phyloP scores from a whole-genome alignment of 92 coral and sea anemone genomes.

The Phenganax subtilis region DNA sequence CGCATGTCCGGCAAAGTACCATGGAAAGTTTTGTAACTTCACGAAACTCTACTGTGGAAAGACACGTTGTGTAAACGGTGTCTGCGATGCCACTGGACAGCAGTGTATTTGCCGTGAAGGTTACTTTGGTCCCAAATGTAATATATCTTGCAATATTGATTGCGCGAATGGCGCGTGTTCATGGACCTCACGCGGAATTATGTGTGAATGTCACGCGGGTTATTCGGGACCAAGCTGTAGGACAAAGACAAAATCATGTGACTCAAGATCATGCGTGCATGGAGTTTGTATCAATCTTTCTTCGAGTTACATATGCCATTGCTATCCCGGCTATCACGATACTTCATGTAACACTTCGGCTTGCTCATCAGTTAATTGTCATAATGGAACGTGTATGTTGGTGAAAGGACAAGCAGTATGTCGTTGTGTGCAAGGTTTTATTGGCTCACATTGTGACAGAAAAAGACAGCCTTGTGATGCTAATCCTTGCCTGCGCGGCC shows the following conservation, averaged over 20 bases:
- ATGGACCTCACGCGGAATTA: conserved; percentile 41
- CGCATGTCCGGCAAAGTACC: conserved; percentile 50
- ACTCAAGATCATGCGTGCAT: conserved; percentile 36
- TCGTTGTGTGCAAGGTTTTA: conserved; percentile 56
- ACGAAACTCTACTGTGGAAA: conserved; percentile 50
- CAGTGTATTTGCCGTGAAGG: conserved; percentile 59
- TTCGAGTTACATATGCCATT: conserved; percentile 54
- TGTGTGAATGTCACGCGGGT: conserved; percentile 66
- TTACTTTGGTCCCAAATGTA: conserved; percentile 51
- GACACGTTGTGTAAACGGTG: conserved; percentile 63
- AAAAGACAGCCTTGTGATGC: conserved; percentile 61
- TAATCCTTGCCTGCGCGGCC: conserved; percentile 66
- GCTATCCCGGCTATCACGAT: conserved; percentile 62
- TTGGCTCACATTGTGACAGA: conserved; percentile 63
- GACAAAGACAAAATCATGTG: neutral
- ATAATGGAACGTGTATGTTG: conserved; percentile 54
- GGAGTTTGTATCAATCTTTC: conserved; percentile 49
- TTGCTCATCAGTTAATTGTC: conserved; percentile 56
- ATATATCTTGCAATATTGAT: conserved; percentile 22
- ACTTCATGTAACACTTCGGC: conserved; percentile 43
- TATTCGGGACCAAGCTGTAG: conserved; percentile 55
- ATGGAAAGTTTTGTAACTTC: conserved; percentile 55
- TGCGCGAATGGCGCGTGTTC: conserved; percentile 61
- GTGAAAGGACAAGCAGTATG: conserved; percentile 51
- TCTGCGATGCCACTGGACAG: conserved; percentile 55